Conservation (phyloP, 2,113 vertebrate genomes). For the Xyliphius kryptos region DNA sequence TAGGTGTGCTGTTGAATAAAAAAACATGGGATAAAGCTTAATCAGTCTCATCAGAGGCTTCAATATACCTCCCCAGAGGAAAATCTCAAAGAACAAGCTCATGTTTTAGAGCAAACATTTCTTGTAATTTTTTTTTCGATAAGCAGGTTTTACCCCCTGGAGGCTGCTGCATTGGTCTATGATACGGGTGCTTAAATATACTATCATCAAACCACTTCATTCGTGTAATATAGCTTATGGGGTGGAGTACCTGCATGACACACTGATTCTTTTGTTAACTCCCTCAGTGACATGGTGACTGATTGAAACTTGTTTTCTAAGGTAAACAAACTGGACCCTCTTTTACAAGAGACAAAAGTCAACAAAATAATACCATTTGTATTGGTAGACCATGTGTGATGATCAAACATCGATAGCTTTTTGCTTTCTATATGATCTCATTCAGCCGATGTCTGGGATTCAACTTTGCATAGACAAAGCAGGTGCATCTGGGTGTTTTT, state of each 20-base stretch:
- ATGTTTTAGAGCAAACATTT: conserved; percentile 28
- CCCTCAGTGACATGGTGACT: background rate
- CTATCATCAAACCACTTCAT: background rate
- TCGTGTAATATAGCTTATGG: background rate
- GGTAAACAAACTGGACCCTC: conserved; percentile 13
- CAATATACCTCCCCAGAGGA: background rate
- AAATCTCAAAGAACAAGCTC: conserved; percentile 7
- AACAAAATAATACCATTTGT: conserved; percentile 1
- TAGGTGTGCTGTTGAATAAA: background rate
- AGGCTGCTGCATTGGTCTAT: background rate
- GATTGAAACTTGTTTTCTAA: background rate
- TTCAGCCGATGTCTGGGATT: conserved; percentile 22
- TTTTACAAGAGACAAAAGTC: background rate
- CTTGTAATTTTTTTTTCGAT: background rate
- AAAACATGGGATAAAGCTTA: background rate
- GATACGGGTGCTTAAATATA: background rate
- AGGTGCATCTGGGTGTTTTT: conserved; percentile 45
- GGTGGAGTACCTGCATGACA: background rate
- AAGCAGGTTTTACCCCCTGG: background rate
- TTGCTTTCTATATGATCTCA: conserved; percentile 14
- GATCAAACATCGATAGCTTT: conserved; percentile 17
- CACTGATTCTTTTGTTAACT: background rate
- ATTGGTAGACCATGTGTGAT: background rate
- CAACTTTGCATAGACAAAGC: conserved; percentile 32
- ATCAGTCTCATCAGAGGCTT: conserved; percentile 2